A percentile compares a stretch with the other conserved stretches of the same genome.
phyloP scores from a whole-genome alignment of 2,113 vertebrate genomes.

The Osmerus mordax region DNA sequence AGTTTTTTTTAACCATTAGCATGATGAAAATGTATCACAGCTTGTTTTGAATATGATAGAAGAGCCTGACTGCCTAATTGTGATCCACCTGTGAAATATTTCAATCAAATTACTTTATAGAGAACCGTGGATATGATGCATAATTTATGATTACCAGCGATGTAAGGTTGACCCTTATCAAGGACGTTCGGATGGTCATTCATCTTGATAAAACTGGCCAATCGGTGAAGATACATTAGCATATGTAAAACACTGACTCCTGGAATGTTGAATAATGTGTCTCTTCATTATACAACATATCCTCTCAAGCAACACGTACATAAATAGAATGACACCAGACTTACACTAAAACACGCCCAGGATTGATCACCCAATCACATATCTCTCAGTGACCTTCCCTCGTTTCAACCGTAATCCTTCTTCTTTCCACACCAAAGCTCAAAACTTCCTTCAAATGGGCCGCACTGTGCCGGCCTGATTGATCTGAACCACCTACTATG shows the following conservation, averaged over 20 bases:
- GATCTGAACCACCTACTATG: constrained; percentile 8
- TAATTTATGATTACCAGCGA: constrained; percentile 1
- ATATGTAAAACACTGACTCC: constrained; percentile 48
- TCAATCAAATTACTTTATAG: neutral
- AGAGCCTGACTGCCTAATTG: neutral
- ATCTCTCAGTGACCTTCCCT: constrained; percentile 33
- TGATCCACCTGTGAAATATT: neutral
- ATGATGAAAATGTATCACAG: neutral
- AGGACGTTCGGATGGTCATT: constrained; percentile 59
- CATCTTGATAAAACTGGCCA: constrained; percentile 58
- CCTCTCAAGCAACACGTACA: neutral
- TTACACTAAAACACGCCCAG: constrained; percentile 24
- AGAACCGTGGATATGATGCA: neutral
- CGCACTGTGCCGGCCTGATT: neutral
- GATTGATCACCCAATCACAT: neutral
- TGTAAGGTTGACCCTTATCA: constrained; percentile 56
- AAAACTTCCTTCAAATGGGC: neutral
- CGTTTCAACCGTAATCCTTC: constrained; percentile 30
- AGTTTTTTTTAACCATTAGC: neutral
- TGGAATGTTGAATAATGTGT: constrained; percentile 38
- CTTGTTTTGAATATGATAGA: neutral
- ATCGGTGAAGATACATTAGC: constrained; percentile 52
- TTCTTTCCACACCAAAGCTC: neutral
- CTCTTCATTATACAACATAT: constrained; percentile 3
- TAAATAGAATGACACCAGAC: constrained; percentile 19